phyloP scores from a whole-genome alignment of 2,888 invertebrate genomes.

The Teleogryllus oceanicus region DNA sequence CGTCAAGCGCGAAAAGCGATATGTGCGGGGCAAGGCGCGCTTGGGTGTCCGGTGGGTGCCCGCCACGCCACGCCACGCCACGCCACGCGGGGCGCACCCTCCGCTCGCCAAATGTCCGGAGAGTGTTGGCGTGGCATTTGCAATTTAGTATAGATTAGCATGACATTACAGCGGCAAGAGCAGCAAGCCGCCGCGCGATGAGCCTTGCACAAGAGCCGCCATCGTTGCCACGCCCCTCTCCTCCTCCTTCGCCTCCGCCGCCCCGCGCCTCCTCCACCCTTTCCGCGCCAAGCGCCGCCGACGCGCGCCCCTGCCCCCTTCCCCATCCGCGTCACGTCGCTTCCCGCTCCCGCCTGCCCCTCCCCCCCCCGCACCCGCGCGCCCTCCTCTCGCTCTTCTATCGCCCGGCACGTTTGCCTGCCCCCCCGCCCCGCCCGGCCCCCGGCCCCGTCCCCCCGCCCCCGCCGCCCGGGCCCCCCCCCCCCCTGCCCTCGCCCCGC shows the following conservation, averaged over 20 bases:
- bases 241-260: background rate
- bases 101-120: background rate
- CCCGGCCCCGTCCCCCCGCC: background rate
- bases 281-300: background rate
- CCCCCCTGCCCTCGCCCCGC: background rate
- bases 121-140: constrained; percentile 6
- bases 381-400: too few species aligned
- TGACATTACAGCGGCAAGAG: background rate
- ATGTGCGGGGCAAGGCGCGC: too few species aligned
- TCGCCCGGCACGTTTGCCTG: too few species aligned
- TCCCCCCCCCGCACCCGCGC: too few species aligned
- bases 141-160: constrained; percentile 10
- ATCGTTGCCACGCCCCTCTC: background rate
- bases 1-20: too few species aligned
- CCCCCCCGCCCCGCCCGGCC: too few species aligned
- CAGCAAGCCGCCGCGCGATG: background rate
- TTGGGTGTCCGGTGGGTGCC: too few species aligned
- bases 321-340: too few species aligned
- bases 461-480: background rate
- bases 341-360: too few species aligned
- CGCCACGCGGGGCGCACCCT: too few species aligned
- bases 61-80: too few species aligned
- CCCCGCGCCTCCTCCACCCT: background rate
- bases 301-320: background rate
- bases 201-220: background rate